Conservation (phyloP, 2,113 vertebrate species). For the Phrynosoma blainvillii region DNA sequence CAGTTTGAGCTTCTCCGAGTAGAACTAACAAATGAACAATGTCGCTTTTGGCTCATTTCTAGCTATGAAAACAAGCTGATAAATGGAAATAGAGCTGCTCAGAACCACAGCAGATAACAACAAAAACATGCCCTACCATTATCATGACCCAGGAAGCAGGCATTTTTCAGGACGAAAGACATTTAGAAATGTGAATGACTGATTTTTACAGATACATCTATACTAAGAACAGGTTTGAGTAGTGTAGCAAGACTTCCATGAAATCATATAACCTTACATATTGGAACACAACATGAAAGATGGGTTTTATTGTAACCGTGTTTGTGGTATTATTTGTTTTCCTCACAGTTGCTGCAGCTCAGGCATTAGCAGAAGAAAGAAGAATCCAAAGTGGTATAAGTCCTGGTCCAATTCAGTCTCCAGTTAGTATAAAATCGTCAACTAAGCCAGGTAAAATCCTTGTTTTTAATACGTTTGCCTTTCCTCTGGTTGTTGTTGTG, state of each 20-base stretch:
- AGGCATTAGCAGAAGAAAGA: constrained; percentile 90
- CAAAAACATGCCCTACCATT: too few relatives aligned
- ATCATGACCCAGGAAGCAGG: too few relatives aligned
- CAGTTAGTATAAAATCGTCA: constrained; percentile 65
- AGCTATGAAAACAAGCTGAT: neutral
- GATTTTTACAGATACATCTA: too few relatives aligned
- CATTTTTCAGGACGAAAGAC: neutral
- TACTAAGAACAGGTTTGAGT: neutral
- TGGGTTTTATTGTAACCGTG: neutral
- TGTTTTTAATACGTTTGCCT: neutral
- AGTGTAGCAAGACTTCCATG: neutral
- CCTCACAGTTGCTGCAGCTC: constrained; percentile 87
- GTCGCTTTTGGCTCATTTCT: neutral
- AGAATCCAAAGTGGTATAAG: constrained; percentile 79
- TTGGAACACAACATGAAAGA: neutral
- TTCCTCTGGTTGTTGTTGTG: neutral
- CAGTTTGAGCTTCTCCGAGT: neutral
- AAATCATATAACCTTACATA: neutral
- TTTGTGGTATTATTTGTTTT: neutral
- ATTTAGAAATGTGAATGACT: neutral
- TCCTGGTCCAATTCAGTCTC: constrained; percentile 64
- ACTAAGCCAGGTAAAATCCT: constrained; percentile 86
- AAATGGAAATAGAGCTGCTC: neutral
- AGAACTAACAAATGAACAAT: neutral
- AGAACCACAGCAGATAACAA: too few relatives aligned